These are phyloP conservation scores for Pteropus rufus DNA, from an alignment of 2,797 vertebrate genomes.

Conservation along the genomic window DNA sequence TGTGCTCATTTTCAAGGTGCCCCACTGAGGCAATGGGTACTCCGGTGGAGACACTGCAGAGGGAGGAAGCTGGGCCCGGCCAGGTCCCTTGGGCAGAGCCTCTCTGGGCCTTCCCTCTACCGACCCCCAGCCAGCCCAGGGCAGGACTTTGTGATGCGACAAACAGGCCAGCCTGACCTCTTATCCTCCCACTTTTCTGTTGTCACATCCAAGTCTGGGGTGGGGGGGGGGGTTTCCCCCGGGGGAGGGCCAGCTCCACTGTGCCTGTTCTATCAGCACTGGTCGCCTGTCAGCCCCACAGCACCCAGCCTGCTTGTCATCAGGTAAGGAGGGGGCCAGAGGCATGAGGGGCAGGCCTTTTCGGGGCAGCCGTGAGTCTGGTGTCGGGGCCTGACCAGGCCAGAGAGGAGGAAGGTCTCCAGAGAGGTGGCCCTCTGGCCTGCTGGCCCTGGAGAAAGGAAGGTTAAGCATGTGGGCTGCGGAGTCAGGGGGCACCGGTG, in stretches of 20 bases:
- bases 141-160: slow-evolving; percentile 65
- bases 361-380: fast-evolving
- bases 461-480: neutral
- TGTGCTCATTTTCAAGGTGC: neutral
- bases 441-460: fast-evolving
- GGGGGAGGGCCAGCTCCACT: neutral
- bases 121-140: neutral
- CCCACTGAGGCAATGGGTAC: neutral
- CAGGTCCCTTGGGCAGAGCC: neutral
- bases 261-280: neutral
- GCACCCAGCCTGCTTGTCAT: neutral
- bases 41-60: fast-evolving
- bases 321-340: slow-evolving; percentile 12
- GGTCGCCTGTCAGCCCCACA: neutral
- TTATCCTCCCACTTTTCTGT: neutral
- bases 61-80: fast-evolving
- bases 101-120: neutral
- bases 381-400: fast-evolving
- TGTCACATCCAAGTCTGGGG: neutral
- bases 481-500: neutral
- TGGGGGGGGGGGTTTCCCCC: neutral
- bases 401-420: neutral
- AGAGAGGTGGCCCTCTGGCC: neutral
- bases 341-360: neutral
- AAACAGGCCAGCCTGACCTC: neutral